Evolutionary conservation across 2,113 vertebrate species (phyloP).

Genomic region (Tautogolabrus adspersus): DNA sequence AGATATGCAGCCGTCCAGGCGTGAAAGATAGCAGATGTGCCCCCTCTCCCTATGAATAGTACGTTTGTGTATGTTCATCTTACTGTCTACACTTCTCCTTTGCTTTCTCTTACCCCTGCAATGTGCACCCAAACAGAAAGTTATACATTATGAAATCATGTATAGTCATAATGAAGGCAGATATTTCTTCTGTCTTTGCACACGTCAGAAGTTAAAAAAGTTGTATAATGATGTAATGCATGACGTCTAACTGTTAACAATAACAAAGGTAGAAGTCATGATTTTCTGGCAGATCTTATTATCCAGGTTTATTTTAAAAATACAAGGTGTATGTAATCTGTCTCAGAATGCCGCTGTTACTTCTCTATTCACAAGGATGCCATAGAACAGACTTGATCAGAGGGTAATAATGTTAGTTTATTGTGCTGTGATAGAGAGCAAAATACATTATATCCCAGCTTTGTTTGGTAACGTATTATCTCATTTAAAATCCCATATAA

Average conservation of each 20-base stretch:
- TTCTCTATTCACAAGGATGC: not conserved
- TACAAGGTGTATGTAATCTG: not conserved
- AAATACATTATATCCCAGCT: not conserved
- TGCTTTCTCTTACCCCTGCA: slow-evolving; percentile 14
- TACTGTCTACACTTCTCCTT: slow-evolving; percentile 14
- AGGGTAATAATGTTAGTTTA: slow-evolving; percentile 2
- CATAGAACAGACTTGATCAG: not conserved
- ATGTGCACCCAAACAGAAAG: slow-evolving; percentile 23
- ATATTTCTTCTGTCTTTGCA: not conserved
- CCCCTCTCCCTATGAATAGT: slow-evolving; percentile 26
- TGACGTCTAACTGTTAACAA: too few species aligned
- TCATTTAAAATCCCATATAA: not conserved
- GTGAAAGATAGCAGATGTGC: slow-evolving; percentile 65
- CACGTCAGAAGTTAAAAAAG: too few species aligned
- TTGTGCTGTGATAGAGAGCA: not conserved
- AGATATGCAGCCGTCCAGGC: slow-evolving; percentile 45
- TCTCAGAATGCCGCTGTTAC: not conserved
- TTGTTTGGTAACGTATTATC: not conserved
- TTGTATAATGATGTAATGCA: too few species aligned
- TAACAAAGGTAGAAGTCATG: too few species aligned
- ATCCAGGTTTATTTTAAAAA: not conserved
- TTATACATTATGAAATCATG: not conserved
- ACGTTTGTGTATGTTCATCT: slow-evolving; percentile 25
- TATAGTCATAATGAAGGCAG: not conserved
- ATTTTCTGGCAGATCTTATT: too few species aligned